Conservation (phyloP, 2,113 vertebrate species). For the Andinoacara biseriatus region DNA sequence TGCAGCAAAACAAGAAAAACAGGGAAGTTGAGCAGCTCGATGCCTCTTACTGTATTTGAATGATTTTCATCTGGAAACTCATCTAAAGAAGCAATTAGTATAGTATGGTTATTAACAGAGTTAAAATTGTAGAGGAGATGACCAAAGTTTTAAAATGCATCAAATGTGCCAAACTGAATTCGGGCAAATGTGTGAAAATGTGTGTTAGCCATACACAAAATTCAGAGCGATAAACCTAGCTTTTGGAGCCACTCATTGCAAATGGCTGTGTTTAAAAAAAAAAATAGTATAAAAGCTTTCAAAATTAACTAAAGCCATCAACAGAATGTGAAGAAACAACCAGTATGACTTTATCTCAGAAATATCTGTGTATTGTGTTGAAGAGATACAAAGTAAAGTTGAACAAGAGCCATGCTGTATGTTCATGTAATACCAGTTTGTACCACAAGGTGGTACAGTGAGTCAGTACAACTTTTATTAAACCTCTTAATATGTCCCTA, state of each 20-base stretch:
- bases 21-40: conserved; percentile 12
- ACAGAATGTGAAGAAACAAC: neutral
- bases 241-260: neutral
- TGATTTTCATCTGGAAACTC: conserved; percentile 10
- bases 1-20: conserved; percentile 39
- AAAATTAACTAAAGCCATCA: neutral
- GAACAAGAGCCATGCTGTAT: neutral
- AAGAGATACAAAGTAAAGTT: neutral
- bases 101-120: neutral
- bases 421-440: neutral
- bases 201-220: neutral
- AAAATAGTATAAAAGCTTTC: no score
- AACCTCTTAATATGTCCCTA: neutral
- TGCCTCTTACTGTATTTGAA: neutral
- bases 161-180: neutral
- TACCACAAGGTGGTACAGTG: neutral
- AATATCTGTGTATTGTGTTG: neutral
- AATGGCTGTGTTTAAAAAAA: neutral
- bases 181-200: neutral
- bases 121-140: neutral
- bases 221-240: neutral
- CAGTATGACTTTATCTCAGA: neutral
- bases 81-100: neutral
- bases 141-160: neutral
- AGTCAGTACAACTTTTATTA: neutral